These are phyloP conservation scores for Acleris emargana DNA, from an alignment of 2,888 invertebrate genomes.

Conservation along the genomic window DNA sequence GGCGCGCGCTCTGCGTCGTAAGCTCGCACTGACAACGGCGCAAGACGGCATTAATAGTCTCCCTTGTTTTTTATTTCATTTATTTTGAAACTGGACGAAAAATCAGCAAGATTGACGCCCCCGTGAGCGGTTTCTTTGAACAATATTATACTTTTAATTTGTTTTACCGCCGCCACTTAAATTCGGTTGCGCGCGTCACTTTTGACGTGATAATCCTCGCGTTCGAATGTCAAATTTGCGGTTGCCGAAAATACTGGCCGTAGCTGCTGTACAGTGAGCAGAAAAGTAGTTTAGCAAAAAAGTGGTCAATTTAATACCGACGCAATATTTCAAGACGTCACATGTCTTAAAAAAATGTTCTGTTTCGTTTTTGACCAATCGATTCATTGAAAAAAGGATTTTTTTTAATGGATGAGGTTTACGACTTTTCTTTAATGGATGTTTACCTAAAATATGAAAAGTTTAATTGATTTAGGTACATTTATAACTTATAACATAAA, in stretches of 20 bases:
- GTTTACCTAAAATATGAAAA: no score
- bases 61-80: constrained; percentile 64
- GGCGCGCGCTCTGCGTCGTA: constrained; percentile 72
- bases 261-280: no score
- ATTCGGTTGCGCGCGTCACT: constrained; percentile 62
- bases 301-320: no score
- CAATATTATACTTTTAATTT: constrained; percentile 38
- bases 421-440: no score
- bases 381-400: no score
- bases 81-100: constrained; percentile 72
- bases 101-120: constrained; percentile 70
- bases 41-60: constrained; percentile 66
- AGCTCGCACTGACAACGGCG: constrained; percentile 72
- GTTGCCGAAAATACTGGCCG: constrained; percentile 32
- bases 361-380: no score
- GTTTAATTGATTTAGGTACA: no score
- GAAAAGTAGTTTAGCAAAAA: no score
- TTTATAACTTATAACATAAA: no score
- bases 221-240: constrained; percentile 41
- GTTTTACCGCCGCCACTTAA: constrained; percentile 57
- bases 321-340: no score
- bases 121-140: constrained; percentile 63
- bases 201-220: constrained; percentile 68
- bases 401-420: no score
- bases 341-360: no score